Conservation (phyloP, 2,888 invertebrate species). For the Carpatolechia fugitivella region DNA sequence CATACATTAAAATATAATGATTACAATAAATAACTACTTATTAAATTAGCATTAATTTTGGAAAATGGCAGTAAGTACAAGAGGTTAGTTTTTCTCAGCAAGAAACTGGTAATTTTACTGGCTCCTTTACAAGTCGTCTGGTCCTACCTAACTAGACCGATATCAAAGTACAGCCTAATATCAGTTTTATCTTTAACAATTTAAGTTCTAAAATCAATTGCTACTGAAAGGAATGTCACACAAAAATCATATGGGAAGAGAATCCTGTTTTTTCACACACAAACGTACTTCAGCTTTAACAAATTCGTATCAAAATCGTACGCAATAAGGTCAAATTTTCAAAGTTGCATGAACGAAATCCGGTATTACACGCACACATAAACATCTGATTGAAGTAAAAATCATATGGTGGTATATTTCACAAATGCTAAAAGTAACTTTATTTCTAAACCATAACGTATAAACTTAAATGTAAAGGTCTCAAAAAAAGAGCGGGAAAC, state of each 20-base stretch:
- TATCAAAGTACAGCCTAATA: background rate
- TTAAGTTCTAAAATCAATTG: constrained; percentile 30
- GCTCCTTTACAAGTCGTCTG: constrained; percentile 42
- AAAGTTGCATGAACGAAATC: constrained; percentile 23
- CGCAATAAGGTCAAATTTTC: constrained; percentile 20
- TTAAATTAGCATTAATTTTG: too few relatives aligned
- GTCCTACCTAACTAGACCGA: constrained; percentile 54
- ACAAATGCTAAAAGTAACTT: constrained; percentile 21
- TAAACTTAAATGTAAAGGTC: constrained; percentile 7
- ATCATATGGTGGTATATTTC: constrained; percentile 52
- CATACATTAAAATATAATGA: too few relatives aligned
- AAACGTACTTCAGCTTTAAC: background rate
- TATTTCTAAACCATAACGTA: background rate
- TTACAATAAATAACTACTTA: too few relatives aligned
- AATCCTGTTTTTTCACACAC: constrained; percentile 55
- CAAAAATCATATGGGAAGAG: constrained; percentile 73
- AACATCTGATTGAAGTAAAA: constrained; percentile 49
- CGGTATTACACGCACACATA: constrained; percentile 48
- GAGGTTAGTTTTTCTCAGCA: background rate
- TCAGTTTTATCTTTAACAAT: background rate
- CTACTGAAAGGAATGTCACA: constrained; percentile 57
- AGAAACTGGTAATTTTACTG: constrained; percentile 38
- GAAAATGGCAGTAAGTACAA: background rate
- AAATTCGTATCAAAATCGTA: background rate
- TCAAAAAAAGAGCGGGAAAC: constrained; percentile 12